Conservation (phyloP, 1,140 invertebrate genomes). For the Pararge aegeria region DNA sequence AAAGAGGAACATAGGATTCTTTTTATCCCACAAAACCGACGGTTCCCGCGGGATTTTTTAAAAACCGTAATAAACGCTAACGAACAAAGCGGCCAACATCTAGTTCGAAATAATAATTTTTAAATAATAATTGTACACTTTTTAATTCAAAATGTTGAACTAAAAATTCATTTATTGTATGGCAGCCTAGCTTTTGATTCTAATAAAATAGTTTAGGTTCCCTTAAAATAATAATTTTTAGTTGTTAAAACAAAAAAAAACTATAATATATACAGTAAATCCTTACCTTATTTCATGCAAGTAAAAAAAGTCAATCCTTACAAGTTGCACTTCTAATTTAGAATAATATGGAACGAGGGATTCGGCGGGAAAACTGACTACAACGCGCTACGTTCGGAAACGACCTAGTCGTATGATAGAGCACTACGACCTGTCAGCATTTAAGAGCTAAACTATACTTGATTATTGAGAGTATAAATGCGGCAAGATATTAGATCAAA, state of each 20-base stretch:
- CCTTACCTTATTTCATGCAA: background rate
- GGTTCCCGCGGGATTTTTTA: too few species aligned
- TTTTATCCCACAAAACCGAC: too few species aligned
- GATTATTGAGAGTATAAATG: background rate
- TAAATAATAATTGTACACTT: too few species aligned
- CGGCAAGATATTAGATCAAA: background rate
- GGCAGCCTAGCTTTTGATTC: too few species aligned
- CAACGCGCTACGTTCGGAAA: conserved; percentile 6
- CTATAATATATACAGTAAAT: background rate
- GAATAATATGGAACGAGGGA: background rate
- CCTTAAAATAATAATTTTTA: too few species aligned
- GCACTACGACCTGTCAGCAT: background rate
- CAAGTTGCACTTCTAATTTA: background rate
- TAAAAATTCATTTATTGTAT: too few species aligned
- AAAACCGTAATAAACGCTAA: too few species aligned
- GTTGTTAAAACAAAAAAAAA: background rate
- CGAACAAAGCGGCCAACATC: too few species aligned
- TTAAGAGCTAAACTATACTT: conserved; percentile 4
- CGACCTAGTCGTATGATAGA: background rate
- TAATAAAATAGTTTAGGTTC: too few species aligned
- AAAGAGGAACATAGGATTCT: too few species aligned
- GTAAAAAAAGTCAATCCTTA: background rate
- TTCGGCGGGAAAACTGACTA: conserved; percentile 16
- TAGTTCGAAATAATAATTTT: too few species aligned
- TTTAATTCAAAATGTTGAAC: too few species aligned